Evolutionary conservation across 2,888 invertebrate species (phyloP).

Genomic region (Platycheirus albimanus): DNA sequence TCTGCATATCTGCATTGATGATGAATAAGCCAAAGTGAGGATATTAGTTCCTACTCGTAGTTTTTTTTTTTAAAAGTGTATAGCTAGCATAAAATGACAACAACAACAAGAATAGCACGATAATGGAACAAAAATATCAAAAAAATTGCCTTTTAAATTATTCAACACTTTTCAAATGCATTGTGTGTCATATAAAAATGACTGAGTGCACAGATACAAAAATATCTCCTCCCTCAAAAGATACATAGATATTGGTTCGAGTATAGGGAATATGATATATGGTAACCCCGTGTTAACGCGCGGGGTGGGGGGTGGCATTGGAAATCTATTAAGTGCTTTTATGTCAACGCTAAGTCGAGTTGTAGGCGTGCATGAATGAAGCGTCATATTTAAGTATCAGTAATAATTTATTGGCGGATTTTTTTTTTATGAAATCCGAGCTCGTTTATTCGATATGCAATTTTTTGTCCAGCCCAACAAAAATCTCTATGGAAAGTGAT

Average conservation of each 20-base stretch:
- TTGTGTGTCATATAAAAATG: conserved; percentile 50
- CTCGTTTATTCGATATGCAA: conserved; percentile 2
- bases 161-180: conserved; percentile 71
- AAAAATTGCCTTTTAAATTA: conserved; percentile 64
- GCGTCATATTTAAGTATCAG: conserved; percentile 55
- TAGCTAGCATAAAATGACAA: conserved; percentile 16
- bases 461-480: conserved; percentile 37
- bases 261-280: too few relatives aligned
- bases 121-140: conserved; percentile 26
- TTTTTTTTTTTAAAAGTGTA: conserved; percentile 27
- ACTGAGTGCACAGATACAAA: conserved; percentile 42
- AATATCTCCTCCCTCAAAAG: conserved; percentile 3
- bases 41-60: conserved; percentile 26
- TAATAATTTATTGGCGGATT: conserved; percentile 69
- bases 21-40: conserved; percentile 40
- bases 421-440: conserved; percentile 59
- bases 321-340: conserved; percentile 68
- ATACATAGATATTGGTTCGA: neutral
- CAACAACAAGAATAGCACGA: conserved; percentile 1
- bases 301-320: too few relatives aligned
- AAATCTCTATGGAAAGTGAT: conserved; percentile 66
- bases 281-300: conserved; percentile 30
- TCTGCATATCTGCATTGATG: conserved; percentile 36
- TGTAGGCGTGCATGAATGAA: conserved; percentile 15
- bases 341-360: conserved; percentile 55